Evolutionary conservation across 1,140 invertebrate genomes (phyloP).

Genomic region (Scaptomyza graminum): DNA sequence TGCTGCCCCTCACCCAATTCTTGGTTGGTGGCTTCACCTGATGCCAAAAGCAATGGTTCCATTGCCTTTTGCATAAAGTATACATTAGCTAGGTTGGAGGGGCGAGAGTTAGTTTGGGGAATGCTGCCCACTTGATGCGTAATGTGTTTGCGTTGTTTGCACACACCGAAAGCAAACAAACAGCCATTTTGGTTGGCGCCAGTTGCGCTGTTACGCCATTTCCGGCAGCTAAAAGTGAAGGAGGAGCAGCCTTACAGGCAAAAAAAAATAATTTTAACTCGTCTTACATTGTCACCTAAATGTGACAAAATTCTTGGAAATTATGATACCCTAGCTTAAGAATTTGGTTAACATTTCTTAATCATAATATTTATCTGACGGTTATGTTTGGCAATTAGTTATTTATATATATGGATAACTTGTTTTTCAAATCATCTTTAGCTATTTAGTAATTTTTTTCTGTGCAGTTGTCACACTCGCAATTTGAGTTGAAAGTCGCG

Average conservation of each 20-base stretch:
- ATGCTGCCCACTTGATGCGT: constrained; percentile 58
- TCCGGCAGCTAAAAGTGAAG: constrained; percentile 28
- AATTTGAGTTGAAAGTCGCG: constrained; percentile 37
- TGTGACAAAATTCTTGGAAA: no score
- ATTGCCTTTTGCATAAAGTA: constrained; percentile 62
- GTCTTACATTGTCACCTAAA: no score
- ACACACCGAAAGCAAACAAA: constrained; percentile 77
- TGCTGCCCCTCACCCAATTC: background rate
- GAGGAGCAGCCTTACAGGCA: background rate
- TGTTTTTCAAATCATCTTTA: no score
- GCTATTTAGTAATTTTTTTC: background rate
- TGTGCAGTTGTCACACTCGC: constrained; percentile 7
- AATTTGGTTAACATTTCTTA: no score
- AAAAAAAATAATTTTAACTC: background rate
- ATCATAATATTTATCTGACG: no score
- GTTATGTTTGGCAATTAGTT: no score
- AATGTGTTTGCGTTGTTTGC: constrained; percentile 69
- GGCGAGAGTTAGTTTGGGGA: background rate
- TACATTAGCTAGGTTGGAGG: constrained; percentile 6
- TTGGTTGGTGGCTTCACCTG: constrained; percentile 18
- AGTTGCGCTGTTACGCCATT: constrained; percentile 46
- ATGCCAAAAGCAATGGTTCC: constrained; percentile 1
- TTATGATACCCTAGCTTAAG: no score
- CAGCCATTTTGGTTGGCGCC: constrained; percentile 65
- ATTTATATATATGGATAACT: no score